These are phyloP conservation scores for Hipparchia sbordonii DNA, from an alignment of 2,888 invertebrate species.

Conservation along the genomic window DNA sequence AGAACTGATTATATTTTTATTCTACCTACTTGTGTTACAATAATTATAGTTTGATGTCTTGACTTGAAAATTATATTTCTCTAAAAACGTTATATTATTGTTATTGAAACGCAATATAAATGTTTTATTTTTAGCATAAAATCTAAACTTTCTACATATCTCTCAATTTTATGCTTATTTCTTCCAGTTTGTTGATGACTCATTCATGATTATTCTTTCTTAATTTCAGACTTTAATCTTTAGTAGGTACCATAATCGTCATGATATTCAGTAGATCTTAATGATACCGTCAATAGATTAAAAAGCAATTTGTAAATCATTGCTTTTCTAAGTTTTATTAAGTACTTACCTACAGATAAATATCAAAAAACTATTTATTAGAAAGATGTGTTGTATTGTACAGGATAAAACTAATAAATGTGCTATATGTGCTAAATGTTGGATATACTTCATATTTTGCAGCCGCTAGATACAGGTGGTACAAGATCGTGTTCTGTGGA, in stretches of 20 bases:
- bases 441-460: too few relatives aligned
- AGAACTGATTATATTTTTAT: not conserved
- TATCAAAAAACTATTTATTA: not conserved
- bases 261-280: slow-evolving; percentile 9
- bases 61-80: not conserved
- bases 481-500: too few relatives aligned
- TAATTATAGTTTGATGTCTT: not conserved
- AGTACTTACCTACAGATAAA: not conserved
- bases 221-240: slow-evolving; percentile 1
- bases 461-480: too few relatives aligned
- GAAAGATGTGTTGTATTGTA: not conserved
- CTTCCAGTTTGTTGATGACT: not conserved
- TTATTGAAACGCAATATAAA: not conserved
- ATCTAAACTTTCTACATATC: not conserved
- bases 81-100: not conserved
- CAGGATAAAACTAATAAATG: not conserved
- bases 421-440: too few relatives aligned
- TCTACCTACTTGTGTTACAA: not conserved
- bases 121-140: not conserved
- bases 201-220: slow-evolving; percentile 1
- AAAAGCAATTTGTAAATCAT: slow-evolving; percentile 21
- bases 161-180: not conserved
- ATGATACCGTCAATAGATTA: slow-evolving; percentile 23
- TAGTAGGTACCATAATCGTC: not conserved
- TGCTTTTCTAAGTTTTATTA: not conserved